Conservation (phyloP, 2,797 vertebrate species). For the Sebastes dallii region DNA sequence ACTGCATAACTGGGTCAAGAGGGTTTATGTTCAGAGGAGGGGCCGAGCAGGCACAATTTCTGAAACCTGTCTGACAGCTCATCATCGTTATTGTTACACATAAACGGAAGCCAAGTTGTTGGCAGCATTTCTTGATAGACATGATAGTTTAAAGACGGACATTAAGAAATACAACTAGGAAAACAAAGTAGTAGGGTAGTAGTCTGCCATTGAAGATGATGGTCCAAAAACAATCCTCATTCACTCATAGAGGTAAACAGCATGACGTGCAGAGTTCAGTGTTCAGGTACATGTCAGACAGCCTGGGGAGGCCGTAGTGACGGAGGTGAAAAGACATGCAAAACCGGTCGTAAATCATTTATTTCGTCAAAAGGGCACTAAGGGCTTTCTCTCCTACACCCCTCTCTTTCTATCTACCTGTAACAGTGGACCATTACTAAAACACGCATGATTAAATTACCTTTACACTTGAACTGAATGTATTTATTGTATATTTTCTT, state of each 20-base stretch:
- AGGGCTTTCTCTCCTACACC: not conserved
- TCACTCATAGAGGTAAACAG: not conserved
- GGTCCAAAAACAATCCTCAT: not conserved
- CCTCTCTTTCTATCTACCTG: not conserved
- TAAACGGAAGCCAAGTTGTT: not conserved
- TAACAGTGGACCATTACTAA: not conserved
- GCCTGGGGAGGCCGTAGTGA: not conserved
- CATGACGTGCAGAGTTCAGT: slow-evolving; percentile 5
- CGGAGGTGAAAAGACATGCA: not conserved
- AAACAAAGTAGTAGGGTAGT: not conserved
- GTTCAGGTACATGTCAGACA: not conserved
- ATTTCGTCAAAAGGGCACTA: not conserved
- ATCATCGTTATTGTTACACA: not conserved
- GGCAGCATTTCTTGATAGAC: not conserved
- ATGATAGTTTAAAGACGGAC: not conserved
- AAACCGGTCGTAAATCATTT: not conserved
- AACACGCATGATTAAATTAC: not conserved
- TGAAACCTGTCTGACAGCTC: not conserved
- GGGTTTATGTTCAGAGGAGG: not conserved
- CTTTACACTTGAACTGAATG: not conserved
- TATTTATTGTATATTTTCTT: not conserved
- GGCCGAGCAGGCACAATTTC: not conserved
- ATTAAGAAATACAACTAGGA: not conserved
- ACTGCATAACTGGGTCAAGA: not conserved
- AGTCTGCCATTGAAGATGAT: not conserved